Base-by-base conservation (phyloP, 35 echinoderm and acorn worm genomes). In the Chiridota heheva region DNA sequence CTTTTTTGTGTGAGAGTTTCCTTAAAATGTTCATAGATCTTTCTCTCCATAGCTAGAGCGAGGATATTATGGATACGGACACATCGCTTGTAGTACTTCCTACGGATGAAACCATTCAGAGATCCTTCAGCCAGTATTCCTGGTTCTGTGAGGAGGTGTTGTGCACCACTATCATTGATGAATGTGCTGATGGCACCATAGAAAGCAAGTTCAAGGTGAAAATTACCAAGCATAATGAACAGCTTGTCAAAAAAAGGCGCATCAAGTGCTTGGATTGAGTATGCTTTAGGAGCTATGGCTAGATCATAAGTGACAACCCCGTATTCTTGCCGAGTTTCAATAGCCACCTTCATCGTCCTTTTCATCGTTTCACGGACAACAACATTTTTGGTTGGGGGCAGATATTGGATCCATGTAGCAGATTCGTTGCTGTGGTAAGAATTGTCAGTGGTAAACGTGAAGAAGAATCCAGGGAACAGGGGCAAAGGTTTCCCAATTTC, bases 381-480 rank as follows among this genome's bases (percentile, higher is more conserved):
- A n/a, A n/a, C n/a, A n/a, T n/a, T n/a, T n/a, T n/a, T n/a, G n/a
- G n/a, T n/a, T n/a, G n/a, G n/a, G n/a, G n/a, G n/a, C n/a, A n/a
- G n/a, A n/a, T n/a, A n/a, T n/a, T n/a, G n/a, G n/a, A n/a, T n/a
- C n/a, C n/a, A n/a, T n/a, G n/a, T n/a, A n/a, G n/a, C n/a, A n/a
- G n/a, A n/a, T n/a, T n/a, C n/a, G n/a, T n/a, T n/a, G n/a, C n/a
- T n/a, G n/a, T n/a, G n/a, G n/a, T n/a, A n/a, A n/a, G n/a, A n/a
- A n/a, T n/a, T n/a, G n/a, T 83, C 80, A 0, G 12, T 33, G 2
- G 44, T 45, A 31, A 69, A 69, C 31, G 67, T 17, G 20, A 46
- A 36, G 45, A 18, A 83, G 32, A 69, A 82, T 34, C 80, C 62
- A 70, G 40, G 80, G 37, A 83, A 70, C 36, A 83, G 63, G 15